phyloP scores from a whole-genome alignment of 2,797 vertebrate genomes.

The Myotis pilosus region DNA sequence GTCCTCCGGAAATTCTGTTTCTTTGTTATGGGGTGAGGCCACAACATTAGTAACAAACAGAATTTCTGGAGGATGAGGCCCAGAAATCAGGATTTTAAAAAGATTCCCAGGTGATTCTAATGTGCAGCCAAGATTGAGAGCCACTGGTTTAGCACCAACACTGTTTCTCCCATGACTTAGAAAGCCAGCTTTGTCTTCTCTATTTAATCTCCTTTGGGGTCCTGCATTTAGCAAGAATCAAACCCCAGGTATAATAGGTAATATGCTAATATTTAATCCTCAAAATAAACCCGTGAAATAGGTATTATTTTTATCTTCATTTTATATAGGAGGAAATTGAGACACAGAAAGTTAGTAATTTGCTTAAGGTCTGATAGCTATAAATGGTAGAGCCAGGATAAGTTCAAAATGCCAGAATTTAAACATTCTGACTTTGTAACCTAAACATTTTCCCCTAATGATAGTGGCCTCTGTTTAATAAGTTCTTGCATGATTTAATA shows the following conservation, averaged over 20 bases:
- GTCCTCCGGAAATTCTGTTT: too few relatives aligned
- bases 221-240: conserved; percentile 21
- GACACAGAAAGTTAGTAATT: not conserved
- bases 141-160: not conserved
- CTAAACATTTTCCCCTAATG: not conserved
- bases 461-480: not conserved
- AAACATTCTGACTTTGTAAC: not conserved
- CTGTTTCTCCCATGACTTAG: not conserved
- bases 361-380: not conserved
- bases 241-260: not conserved
- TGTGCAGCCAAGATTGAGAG: too few relatives aligned
- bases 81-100: too few relatives aligned
- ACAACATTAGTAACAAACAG: too few relatives aligned
- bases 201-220: not conserved
- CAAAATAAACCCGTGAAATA: not conserved
- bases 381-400: not conserved
- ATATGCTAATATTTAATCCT: not conserved
- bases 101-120: too few relatives aligned
- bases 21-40: too few relatives aligned
- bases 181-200: not conserved
- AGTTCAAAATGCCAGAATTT: not conserved
- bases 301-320: not conserved
- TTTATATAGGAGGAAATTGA: conserved; percentile 6
- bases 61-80: too few relatives aligned
- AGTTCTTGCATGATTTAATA: not conserved